Evolutionary conservation across 2,888 invertebrate species (phyloP), one percentile per base, ranked within the genome.

Genomic region (Philaethria dido): DNA sequence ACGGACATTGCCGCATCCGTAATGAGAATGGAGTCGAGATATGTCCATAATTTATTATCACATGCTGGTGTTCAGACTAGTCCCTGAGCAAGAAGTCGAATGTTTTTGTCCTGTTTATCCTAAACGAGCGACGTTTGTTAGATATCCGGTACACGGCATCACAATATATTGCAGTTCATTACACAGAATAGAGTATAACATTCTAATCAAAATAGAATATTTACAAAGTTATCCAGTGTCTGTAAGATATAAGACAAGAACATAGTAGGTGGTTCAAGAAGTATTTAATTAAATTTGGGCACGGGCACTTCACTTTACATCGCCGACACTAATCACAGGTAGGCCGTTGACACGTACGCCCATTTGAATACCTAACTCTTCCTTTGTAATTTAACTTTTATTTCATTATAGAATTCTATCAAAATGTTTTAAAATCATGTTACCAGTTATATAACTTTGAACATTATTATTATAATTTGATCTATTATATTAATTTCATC

Each of bases 1-100:
- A 80, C 89, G 91, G 92, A 91, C 90, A 91, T 88, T 87, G 91
- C 90, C 88, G 90, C 89, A 92, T 90, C 90, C 91, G 88, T 89
- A 92, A 90, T 91, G 90, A 91, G 89, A 90, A 89, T 87, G 84
- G 87, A 86, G 88, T 88, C 88, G 87, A 89, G 90, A 91, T 91
- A 90, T 85, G 87, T 84, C 83, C 74, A 82, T 88, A 84, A 89
- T 91, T 91, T 92, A 91, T 89, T 87, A 86, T 87, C 84, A 87
- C 87, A 86, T 84, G 83, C 82, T 86, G 81, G 78, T 79, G 78
- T 80, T 81, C 78, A 77, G 77, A 77, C 76, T 78, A 75, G 75
- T 77, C 76, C 72, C 73, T 75, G 76, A 29, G 73, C 75, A 76
- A 75, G 75, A 75, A 81, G 86, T 88, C 80, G 84, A 81, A 79